Evolutionary conservation across 2,888 invertebrate species (phyloP).

Genomic region (Thysanoteuthis rhombus): DNA sequence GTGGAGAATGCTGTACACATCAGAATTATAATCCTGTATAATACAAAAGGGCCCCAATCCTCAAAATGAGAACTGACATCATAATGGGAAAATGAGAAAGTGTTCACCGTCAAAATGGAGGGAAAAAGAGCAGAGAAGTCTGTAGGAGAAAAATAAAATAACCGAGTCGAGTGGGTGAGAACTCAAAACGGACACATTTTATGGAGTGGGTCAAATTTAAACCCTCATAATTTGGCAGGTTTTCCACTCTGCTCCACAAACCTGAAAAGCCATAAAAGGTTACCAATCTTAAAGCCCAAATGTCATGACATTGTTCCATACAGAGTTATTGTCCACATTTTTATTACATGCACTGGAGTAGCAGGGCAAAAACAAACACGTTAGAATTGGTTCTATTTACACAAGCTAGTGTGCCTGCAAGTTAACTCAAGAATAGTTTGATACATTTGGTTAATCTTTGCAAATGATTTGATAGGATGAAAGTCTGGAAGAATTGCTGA

Average conservation of each 20-base stretch:
- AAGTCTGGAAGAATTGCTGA: neutral
- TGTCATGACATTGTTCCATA: neutral
- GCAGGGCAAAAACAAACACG: neutral
- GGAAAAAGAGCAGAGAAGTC: neutral
- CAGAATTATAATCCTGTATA: no score
- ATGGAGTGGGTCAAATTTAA: neutral
- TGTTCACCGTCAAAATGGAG: neutral
- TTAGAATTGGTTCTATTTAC: neutral
- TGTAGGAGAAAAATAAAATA: no score
- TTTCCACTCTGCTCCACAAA: neutral
- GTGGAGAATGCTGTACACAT: no score
- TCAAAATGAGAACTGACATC: neutral
- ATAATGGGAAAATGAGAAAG: neutral
- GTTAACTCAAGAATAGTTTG: neutral
- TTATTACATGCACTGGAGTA: neutral
- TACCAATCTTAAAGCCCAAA: neutral
- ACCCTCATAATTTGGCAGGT: neutral
- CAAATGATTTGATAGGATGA: neutral
- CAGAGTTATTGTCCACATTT: neutral
- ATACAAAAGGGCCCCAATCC: no score
- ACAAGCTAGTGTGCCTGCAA: neutral
- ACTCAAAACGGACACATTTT: neutral
- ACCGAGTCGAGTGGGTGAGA: neutral
- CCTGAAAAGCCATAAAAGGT: neutral
- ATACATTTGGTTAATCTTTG: neutral